A percentile compares a stretch with the other conserved stretches of the same genome.
Evolutionary conservation across 2,797 vertebrate genomes (phyloP).

Genomic region (Oceanodroma leucorhoa): DNA sequence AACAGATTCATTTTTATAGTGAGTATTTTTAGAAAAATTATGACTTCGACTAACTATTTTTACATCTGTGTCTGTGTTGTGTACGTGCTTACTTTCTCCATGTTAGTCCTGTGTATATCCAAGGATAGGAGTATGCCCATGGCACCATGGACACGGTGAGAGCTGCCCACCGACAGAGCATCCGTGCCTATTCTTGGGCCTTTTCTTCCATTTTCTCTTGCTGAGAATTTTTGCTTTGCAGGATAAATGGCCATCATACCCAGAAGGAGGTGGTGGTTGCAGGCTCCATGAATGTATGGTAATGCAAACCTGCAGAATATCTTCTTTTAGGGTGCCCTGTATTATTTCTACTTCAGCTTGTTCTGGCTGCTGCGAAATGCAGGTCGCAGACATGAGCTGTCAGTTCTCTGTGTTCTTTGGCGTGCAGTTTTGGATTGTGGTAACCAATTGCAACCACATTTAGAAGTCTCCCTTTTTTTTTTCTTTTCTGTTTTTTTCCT

Average conservation of each 20-base stretch:
- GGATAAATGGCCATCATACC: not conserved
- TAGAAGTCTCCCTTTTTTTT: not conserved
- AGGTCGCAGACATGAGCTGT: not conserved
- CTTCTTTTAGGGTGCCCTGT: not conserved
- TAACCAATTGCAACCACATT: not conserved
- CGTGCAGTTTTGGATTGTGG: not conserved
- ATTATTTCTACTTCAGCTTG: not conserved
- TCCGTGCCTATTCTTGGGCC: not conserved
- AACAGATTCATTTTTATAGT: slow-evolving; percentile 7
- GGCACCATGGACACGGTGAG: not conserved
- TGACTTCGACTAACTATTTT: slow-evolving; percentile 41
- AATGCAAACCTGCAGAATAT: not conserved
- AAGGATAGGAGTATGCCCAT: not conserved
- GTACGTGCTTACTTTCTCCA: not conserved
- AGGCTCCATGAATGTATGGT: not conserved
- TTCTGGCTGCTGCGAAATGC: not conserved
- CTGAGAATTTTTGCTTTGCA: not conserved
- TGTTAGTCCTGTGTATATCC: not conserved
- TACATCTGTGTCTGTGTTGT: slow-evolving; percentile 22
- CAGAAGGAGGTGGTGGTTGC: not conserved
- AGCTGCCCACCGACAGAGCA: not conserved
- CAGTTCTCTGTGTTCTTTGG: not conserved
- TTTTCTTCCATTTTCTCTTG: not conserved
- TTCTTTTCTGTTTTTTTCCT: not conserved
- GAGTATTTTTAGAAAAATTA: slow-evolving; percentile 31